phyloP scores from a whole-genome alignment of 2,797 vertebrate species.

The Scomberomorus guttatus region DNA sequence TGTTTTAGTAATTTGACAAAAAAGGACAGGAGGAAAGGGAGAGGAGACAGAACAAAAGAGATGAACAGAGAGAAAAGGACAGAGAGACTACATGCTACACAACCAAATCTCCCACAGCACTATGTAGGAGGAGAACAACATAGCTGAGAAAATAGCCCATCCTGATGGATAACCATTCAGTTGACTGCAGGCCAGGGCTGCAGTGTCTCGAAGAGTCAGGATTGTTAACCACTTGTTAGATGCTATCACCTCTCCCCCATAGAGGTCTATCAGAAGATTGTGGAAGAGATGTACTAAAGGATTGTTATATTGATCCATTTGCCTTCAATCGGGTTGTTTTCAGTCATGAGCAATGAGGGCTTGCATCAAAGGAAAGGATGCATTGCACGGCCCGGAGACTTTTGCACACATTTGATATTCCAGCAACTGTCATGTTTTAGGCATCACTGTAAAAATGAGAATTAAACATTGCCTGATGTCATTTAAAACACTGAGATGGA shows the following conservation, averaged over 20 bases:
- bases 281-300: slow-evolving; percentile 22
- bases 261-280: slow-evolving; percentile 17
- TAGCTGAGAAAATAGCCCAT: slow-evolving; percentile 46
- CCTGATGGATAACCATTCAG: slow-evolving; percentile 47
- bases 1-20: slow-evolving; percentile 42
- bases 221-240: slow-evolving; percentile 50
- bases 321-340: slow-evolving; percentile 34
- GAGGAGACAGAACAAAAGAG: slow-evolving; percentile 20
- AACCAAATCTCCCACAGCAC: slow-evolving; percentile 18
- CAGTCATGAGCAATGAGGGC: neutral
- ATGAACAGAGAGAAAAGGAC: slow-evolving; percentile 19
- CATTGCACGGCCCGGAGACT: neutral
- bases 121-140: slow-evolving; percentile 36
- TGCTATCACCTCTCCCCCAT: slow-evolving; percentile 38
- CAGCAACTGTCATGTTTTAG: neutral
- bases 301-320: slow-evolving; percentile 49
- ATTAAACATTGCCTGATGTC: neutral
- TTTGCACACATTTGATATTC: slow-evolving; percentile 9
- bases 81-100: slow-evolving; percentile 3
- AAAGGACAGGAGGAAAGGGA: slow-evolving; percentile 9
- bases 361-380: slow-evolving; percentile 10
- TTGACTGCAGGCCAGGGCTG: slow-evolving; percentile 46
- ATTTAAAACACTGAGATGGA: neutral
- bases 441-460: neutral
- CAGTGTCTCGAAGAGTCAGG: slow-evolving; percentile 21